A percentile compares a stretch with the other conserved stretches of the same genome.
phyloP scores from a whole-genome alignment of 1,140 invertebrate species.

The Cecropterus lyciades region DNA sequence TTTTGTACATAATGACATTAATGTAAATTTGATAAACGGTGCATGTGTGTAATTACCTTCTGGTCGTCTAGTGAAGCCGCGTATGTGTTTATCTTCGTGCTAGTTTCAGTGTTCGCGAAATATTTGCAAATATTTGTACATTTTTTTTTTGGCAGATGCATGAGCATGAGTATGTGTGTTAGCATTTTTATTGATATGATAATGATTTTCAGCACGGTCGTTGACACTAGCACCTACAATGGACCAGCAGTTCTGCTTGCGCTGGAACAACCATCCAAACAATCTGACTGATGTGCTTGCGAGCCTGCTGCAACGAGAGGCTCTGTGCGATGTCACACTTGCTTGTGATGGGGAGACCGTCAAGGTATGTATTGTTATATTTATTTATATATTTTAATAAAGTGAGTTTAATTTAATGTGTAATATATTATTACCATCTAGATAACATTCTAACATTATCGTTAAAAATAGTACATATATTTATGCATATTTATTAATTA shows the following conservation, averaged over 20 bases:
- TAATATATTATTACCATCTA: too few relatives aligned
- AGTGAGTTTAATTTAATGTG: too few relatives aligned
- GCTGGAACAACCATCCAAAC: slow-evolving; percentile 97
- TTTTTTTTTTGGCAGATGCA: slow-evolving; percentile 49
- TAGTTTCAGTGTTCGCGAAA: slow-evolving; percentile 33
- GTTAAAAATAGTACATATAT: too few relatives aligned
- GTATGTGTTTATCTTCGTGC: slow-evolving; percentile 37
- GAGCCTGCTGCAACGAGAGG: slow-evolving; percentile 93
- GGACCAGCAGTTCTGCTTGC: slow-evolving; percentile 97
- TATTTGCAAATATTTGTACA: slow-evolving; percentile 47
- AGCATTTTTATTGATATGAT: background rate
- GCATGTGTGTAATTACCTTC: slow-evolving; percentile 70
- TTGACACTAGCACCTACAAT: slow-evolving; percentile 87
- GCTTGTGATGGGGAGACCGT: slow-evolving; percentile 96
- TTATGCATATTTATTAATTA: background rate
- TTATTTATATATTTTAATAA: slow-evolving; percentile 13
- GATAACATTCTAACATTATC: too few relatives aligned
- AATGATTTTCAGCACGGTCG: slow-evolving; percentile 79
- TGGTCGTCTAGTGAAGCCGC: slow-evolving; percentile 39
- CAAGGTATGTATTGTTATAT: slow-evolving; percentile 83
- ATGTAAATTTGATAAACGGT: slow-evolving; percentile 74
- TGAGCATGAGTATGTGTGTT: slow-evolving; percentile 35
- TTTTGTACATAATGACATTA: slow-evolving; percentile 76
- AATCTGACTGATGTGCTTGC: slow-evolving; percentile 95
- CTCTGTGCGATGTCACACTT: slow-evolving; percentile 95